A percentile compares a stretch with the other conserved stretches of the same genome.
Evolutionary conservation across 2,888 invertebrate species (phyloP).

Genomic region (Drosophila diplacantha): DNA sequence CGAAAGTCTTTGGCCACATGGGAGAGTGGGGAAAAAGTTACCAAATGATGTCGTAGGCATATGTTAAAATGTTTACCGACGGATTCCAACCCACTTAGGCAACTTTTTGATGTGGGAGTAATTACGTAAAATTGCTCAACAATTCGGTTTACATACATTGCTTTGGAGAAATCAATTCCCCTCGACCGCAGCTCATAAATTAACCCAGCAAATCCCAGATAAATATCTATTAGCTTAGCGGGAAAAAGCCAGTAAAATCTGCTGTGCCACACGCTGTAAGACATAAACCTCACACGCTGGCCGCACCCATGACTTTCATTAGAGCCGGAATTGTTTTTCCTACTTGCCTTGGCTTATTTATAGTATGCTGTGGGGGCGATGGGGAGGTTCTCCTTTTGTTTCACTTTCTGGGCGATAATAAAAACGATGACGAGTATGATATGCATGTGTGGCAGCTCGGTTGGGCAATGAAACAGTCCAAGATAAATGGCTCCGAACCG

Average conservation of each 20-base stretch:
- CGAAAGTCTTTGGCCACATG: conserved; percentile 1
- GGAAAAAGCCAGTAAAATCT: conserved; percentile 30
- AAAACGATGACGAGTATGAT: conserved; percentile 68
- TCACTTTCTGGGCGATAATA: conserved; percentile 44
- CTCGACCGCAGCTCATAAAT: conserved; percentile 13
- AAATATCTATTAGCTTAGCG: conserved; percentile 40
- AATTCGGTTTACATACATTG: conserved; percentile 14
- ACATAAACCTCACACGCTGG: conserved; percentile 26
- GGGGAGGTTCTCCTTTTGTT: conserved; percentile 10
- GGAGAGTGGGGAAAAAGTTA: background rate
- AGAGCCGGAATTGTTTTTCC: conserved; percentile 37
- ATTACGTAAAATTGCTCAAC: conserved; percentile 27
- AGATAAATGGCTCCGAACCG: conserved; percentile 55
- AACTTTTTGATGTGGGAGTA: conserved; percentile 29
- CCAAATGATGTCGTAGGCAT: conserved; percentile 20
- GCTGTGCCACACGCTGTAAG: conserved; percentile 28
- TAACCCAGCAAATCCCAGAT: conserved; percentile 27
- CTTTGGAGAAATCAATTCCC: conserved; percentile 27
- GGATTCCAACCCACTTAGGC: conserved; percentile 27
- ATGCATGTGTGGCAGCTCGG: conserved; percentile 55
- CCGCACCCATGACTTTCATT: conserved; percentile 39
- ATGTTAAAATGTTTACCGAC: conserved; percentile 26
- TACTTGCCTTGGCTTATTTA: conserved; percentile 36
- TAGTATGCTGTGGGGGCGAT: conserved; percentile 7
- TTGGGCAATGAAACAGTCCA: conserved; percentile 43